Conservation (phyloP, 2,113 vertebrate genomes). For the Pleuronectes platessa region DNA sequence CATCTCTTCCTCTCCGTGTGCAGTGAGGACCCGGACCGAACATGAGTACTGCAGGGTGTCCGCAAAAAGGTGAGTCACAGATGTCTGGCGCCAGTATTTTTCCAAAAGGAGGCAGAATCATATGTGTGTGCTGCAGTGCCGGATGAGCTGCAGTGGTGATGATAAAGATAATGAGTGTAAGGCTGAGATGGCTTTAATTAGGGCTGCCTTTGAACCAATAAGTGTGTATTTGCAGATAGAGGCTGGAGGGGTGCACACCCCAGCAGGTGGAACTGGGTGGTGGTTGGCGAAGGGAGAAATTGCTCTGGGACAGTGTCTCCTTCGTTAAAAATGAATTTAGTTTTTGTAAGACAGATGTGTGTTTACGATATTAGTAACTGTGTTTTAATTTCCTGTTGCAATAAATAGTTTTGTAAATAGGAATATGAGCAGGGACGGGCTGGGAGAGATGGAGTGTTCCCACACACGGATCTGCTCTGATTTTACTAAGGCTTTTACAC, state of each 20-base stretch:
- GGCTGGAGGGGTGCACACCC: constrained; percentile 1
- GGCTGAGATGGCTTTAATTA: constrained; percentile 37
- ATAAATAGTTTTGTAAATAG: constrained; percentile 50
- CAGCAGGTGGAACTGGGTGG: not conserved
- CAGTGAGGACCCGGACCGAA: constrained; percentile 18
- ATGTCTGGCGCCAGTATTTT: not conserved
- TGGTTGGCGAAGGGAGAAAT: constrained; percentile 21
- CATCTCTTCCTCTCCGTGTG: constrained; percentile 9
- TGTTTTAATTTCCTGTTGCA: constrained; percentile 45
- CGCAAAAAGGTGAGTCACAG: constrained; percentile 47
- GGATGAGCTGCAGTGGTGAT: constrained; percentile 28
- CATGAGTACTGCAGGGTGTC: constrained; percentile 30
- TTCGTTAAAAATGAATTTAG: constrained; percentile 63
- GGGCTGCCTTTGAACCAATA: constrained; percentile 8
- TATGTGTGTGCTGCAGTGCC: constrained; percentile 11
- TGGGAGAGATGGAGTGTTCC: not conserved
- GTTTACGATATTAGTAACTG: constrained; percentile 68
- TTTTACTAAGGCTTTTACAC: constrained; percentile 11
- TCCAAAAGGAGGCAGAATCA: not conserved
- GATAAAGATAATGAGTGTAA: constrained; percentile 16
- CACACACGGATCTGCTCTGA: constrained; percentile 1
- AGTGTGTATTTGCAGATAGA: not conserved
- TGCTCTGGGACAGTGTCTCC: constrained; percentile 51
- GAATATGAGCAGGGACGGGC: constrained; percentile 4
- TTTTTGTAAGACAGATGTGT: constrained; percentile 59